These are phyloP conservation scores for Sepiola atlantica DNA, from an alignment of 2,888 invertebrate species.

Conservation along the genomic window DNA sequence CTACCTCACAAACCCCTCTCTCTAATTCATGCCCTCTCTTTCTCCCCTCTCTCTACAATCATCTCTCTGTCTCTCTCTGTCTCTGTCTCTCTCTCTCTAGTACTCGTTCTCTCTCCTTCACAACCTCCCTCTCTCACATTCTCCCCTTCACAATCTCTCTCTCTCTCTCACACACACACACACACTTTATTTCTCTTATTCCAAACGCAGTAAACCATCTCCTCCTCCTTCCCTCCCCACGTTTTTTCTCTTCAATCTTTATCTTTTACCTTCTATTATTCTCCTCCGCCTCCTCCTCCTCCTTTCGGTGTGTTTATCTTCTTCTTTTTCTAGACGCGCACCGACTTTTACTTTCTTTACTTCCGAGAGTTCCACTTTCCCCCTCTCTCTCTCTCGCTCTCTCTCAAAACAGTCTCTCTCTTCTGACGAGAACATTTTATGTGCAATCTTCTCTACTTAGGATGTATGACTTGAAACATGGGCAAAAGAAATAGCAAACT, in stretches of 20 bases:
- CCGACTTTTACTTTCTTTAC: neutral
- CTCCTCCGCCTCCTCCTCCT: neutral
- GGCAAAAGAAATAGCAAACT: conserved; percentile 69
- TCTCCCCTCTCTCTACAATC: neutral
- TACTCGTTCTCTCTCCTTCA: neutral
- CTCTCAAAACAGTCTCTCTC: neutral
- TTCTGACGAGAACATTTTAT: neutral
- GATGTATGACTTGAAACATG: conserved; percentile 55
- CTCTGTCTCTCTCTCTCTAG: neutral
- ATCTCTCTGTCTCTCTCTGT: neutral
- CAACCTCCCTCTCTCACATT: neutral
- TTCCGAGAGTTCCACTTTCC: neutral
- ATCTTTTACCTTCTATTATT: neutral
- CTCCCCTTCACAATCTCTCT: neutral
- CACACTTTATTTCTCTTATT: neutral
- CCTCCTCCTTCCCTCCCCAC: neutral
- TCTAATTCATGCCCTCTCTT: neutral
- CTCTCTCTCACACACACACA: neutral
- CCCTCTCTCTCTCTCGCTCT: neutral
- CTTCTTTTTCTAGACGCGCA: neutral
- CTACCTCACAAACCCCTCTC: neutral
- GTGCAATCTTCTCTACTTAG: conserved; percentile 24
- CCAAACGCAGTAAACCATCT: neutral
- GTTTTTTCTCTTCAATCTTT: neutral
- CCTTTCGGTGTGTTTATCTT: neutral